phyloP scores from a whole-genome alignment of 2,113 vertebrate genomes.

The Nestor notabilis region DNA sequence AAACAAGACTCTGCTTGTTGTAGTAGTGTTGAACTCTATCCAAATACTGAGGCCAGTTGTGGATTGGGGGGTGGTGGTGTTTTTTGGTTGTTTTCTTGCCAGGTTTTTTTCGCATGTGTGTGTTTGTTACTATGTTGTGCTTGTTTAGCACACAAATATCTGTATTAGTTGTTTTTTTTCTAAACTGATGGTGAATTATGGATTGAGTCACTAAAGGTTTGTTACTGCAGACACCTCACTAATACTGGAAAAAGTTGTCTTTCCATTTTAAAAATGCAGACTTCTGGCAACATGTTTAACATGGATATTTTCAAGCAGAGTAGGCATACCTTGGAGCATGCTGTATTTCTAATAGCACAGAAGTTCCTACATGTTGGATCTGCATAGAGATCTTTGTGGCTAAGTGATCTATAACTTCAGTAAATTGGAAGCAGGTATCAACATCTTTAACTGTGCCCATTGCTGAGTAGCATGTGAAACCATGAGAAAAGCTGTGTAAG shows the following conservation, averaged over 20 bases:
- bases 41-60: neutral
- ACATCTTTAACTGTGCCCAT: neutral
- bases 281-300: neutral
- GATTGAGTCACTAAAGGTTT: neutral
- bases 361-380: neutral
- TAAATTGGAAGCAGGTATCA: neutral
- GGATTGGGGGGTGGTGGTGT: neutral
- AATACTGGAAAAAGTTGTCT: neutral
- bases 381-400: neutral
- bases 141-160: neutral
- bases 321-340: neutral
- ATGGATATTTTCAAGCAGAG: neutral
- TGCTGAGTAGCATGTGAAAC: neutral
- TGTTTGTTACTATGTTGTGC: neutral
- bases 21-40: neutral
- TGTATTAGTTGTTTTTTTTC: neutral
- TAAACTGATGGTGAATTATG: neutral
- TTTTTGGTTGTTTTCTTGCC: neutral
- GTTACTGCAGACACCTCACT: neutral
- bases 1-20: slow-evolving; percentile 2
- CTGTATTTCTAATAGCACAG: neutral
- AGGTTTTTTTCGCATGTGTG: neutral
- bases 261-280: neutral
- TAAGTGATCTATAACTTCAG: neutral
- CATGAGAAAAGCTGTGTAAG: neutral